Evolutionary conservation across 2,888 invertebrate genomes (phyloP), one percentile per base, ranked within the genome.

Genomic region (Gerris lacustris): DNA sequence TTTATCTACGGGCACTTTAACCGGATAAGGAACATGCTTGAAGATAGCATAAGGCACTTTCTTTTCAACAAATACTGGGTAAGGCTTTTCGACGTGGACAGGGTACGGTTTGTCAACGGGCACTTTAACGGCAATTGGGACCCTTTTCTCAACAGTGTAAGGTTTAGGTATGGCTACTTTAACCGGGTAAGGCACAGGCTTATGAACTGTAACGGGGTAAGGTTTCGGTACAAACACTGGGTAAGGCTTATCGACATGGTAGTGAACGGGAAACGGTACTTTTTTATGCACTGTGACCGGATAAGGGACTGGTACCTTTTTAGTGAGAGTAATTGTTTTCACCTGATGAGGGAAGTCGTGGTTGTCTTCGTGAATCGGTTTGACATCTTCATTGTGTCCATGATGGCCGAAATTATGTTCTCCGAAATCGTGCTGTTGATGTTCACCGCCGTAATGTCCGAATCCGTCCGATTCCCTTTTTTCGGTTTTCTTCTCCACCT

Each of bases 21-120:
- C 67, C 9, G 73, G 71, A 47, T 73, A 66, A 5, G 75, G 75
- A 6, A 74, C 71, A 18, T 69, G 69, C 69, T 73, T 73, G 64
- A 72, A 70, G n/a, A 75, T 68, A 11, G 72, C 66, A 79, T 89
- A 89, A 4, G 89, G 89, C 70, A 90, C 87, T 72, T 85, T 87
- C 78, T 90, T 90, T 76, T 88, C 88, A 0, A 90, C 87, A 67
- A 83, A 86, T 0, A 88, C 85, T 88, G 90, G 90, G 78, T 87
- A 87, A 6, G 90, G 89, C 73, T 88, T 87, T 44, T 90, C 88
- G 55, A 91, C 86, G 6, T 70, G 68, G 5, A 74, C 70, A 0
- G 74, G 72, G 63, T 73, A 73, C 7, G 71, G 73, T 63, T 69
- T 71, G 17, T 76, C 72, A 18, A 73, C 79, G 76, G 17, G 80